phyloP scores from a whole-genome alignment of 64 coral and sea anemone species.

The Montipora efflorescens region DNA sequence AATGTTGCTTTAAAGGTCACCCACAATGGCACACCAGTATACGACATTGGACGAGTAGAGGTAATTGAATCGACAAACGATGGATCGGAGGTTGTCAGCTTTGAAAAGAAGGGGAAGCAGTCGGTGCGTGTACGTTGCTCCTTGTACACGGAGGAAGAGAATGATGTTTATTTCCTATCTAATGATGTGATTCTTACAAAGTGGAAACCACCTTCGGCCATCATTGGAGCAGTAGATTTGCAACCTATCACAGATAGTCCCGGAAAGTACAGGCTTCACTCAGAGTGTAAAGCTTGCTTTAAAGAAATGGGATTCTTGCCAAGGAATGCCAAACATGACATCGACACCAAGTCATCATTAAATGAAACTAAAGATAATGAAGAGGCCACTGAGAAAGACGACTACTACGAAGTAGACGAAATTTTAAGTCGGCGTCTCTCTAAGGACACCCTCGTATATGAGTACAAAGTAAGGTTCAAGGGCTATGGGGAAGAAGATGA shows the following conservation, averaged over 20 bases:
- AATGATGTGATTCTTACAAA: background rate
- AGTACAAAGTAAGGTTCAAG: slow-evolving; percentile 70
- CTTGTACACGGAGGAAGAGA: background rate
- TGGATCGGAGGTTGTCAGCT: background rate
- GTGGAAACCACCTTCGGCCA: background rate
- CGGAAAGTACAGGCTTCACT: slow-evolving; percentile 7
- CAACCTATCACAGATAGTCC: background rate
- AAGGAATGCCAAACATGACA: slow-evolving; percentile 13
- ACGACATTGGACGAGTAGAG: slow-evolving; percentile 17
- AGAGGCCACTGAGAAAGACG: slow-evolving; percentile 4
- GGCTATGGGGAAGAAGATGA: slow-evolving; percentile 65
- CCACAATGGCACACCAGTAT: background rate
- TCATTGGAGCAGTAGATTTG: slow-evolving; percentile 6
- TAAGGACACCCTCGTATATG: slow-evolving; percentile 33
- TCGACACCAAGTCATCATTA: background rate
- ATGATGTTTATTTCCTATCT: background rate
- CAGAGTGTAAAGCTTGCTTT: background rate
- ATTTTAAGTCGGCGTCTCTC: slow-evolving; percentile 14
- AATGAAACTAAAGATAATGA: background rate
- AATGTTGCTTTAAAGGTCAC: slow-evolving; percentile 56
- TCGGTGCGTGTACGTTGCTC: slow-evolving; percentile 5
- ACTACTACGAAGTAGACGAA: slow-evolving; percentile 43
- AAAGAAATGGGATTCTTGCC: slow-evolving; percentile 12
- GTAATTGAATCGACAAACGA: slow-evolving; percentile 6
- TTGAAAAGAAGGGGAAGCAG: slow-evolving; percentile 7